These are phyloP conservation scores for Erythrocercus mccallii DNA, from an alignment of 2,113 vertebrate genomes.

Conservation along the genomic window DNA sequence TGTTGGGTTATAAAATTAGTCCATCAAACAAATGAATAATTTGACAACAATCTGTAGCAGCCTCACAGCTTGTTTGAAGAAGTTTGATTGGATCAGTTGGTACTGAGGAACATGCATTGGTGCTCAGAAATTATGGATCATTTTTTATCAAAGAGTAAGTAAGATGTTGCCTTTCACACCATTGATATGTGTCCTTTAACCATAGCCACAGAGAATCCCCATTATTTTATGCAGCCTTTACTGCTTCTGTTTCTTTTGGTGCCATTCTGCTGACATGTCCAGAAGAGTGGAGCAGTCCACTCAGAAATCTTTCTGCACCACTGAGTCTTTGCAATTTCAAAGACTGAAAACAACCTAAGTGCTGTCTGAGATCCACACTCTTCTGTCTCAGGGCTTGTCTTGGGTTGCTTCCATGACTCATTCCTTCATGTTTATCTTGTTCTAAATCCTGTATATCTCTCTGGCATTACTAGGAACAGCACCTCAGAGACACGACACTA, in stretches of 20 bases:
- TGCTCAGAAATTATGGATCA: neutral
- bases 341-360: neutral
- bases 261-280: neutral
- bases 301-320: neutral
- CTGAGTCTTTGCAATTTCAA: neutral
- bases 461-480: neutral
- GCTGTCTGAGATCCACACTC: neutral
- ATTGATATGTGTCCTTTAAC: neutral
- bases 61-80: neutral
- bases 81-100: neutral
- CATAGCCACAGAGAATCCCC: neutral
- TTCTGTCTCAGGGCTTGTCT: neutral
- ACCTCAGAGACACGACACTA: neutral
- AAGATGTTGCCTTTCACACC: neutral
- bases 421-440: neutral
- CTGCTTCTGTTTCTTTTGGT: neutral
- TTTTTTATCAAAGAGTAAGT: neutral
- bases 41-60: neutral
- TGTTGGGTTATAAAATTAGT: neutral
- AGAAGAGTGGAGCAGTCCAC: neutral
- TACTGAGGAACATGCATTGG: neutral
- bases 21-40: neutral
- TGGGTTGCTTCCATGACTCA: neutral
- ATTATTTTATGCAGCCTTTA: neutral
- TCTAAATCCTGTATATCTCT: neutral